Evolutionary conservation across 2,113 vertebrate species (phyloP).

Genomic region (Tychaedon coryphoeus): DNA sequence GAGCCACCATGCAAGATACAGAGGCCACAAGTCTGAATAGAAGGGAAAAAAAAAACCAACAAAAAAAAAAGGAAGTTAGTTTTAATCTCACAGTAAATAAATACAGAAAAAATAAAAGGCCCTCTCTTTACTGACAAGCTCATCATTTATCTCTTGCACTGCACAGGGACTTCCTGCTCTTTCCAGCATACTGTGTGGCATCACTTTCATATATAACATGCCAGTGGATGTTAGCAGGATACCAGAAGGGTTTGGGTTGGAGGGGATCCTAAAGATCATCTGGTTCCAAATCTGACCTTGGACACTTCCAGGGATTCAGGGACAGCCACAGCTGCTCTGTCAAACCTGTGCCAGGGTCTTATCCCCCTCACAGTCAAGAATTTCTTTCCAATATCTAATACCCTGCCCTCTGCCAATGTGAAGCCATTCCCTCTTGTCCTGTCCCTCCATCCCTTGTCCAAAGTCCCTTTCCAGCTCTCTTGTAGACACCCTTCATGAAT

Average conservation of each 20-base stretch:
- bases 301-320: background rate
- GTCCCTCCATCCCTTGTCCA: background rate
- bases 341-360: rapidly evolving
- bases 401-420: background rate
- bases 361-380: rapidly evolving
- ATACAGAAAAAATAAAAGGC: background rate
- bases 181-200: background rate
- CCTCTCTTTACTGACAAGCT: background rate
- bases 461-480: background rate
- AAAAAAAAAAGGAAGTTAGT: background rate
- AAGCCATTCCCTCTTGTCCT: background rate
- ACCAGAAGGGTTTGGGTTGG: background rate
- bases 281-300: rapidly evolving
- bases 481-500: background rate
- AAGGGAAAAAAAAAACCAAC: background rate
- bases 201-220: background rate
- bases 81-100: background rate
- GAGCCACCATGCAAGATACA: background rate
- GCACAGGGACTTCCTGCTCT: background rate
- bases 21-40: background rate
- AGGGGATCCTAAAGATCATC: background rate
- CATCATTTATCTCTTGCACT: background rate
- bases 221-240: background rate
- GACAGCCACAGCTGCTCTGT: background rate
- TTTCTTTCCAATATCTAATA: background rate